Percentiles rank a stretch among this genome's conserved stretches.
phyloP scores from a whole-genome alignment of 2,797 vertebrate species.

The Platyrinchus mystaceus region DNA sequence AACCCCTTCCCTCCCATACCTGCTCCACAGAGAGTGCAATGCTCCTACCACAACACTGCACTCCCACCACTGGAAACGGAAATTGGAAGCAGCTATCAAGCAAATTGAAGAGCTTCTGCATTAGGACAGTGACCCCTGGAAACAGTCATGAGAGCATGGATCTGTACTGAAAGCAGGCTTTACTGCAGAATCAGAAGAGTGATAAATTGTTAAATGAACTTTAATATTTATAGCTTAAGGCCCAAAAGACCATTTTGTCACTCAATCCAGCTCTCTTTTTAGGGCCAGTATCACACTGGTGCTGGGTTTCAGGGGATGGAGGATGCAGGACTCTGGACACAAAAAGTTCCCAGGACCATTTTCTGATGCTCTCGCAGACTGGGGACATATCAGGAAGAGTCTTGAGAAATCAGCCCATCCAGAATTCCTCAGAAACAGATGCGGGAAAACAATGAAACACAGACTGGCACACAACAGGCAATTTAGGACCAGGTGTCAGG shows the following conservation, averaged over 20 bases:
- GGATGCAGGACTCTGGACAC: neutral
- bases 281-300: neutral
- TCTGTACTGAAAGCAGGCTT: neutral
- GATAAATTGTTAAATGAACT: neutral
- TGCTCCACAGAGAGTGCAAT: neutral
- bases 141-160: neutral
- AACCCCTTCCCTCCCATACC: accelerated
- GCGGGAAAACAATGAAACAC: neutral
- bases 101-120: neutral
- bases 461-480: neutral
- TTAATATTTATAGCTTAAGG: neutral
- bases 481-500: neutral
- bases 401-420: neutral
- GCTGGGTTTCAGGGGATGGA: neutral
- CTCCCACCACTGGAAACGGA: neutral
- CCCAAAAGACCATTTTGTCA: neutral
- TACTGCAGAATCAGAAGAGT: neutral
- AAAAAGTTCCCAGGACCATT: neutral
- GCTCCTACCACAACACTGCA: neutral
- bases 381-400: neutral
- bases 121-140: neutral
- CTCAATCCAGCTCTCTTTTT: neutral
- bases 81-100: neutral
- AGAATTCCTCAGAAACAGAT: neutral
- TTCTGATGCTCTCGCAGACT: neutral